Evolutionary conservation across 1,140 invertebrate genomes (phyloP).

Genomic region (Drosophila oshimai): DNA sequence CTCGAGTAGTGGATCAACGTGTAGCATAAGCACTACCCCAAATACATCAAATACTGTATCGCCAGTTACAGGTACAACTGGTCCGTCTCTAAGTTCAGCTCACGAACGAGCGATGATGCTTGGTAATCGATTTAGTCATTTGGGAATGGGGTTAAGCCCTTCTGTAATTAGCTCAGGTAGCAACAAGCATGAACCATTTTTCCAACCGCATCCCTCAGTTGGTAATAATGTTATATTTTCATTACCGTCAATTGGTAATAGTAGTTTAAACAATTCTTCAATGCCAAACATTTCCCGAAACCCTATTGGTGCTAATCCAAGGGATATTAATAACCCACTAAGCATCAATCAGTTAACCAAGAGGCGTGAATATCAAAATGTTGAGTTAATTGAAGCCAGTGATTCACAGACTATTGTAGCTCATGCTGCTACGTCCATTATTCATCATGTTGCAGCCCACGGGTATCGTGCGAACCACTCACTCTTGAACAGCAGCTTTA

Average conservation of each 20-base stretch:
- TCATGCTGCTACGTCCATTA: slow-evolving; percentile 6
- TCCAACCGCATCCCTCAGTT: slow-evolving; percentile 14
- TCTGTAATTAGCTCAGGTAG: slow-evolving; percentile 13
- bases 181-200: slow-evolving; percentile 34
- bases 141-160: slow-evolving; percentile 64
- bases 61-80: slow-evolving; percentile 28
- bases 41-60: slow-evolving; percentile 67
- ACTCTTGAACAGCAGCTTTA: slow-evolving; percentile 52
- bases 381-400: slow-evolving; percentile 4
- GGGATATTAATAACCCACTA: slow-evolving; percentile 94
- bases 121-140: slow-evolving; percentile 73
- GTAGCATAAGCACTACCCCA: slow-evolving; percentile 53
- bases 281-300: slow-evolving; percentile 81
- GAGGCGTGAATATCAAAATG: slow-evolving; percentile 47
- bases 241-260: slow-evolving; percentile 27
- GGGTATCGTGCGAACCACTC: slow-evolving; percentile 34
- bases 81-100: slow-evolving; percentile 3
- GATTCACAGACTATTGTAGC: slow-evolving; percentile 2
- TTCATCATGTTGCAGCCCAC: slow-evolving; percentile 24
- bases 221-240: slow-evolving; percentile 27
- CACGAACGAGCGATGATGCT: slow-evolving; percentile 61
- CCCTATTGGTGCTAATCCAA: slow-evolving; percentile 94
- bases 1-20: slow-evolving; percentile 49
- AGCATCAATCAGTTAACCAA: slow-evolving; percentile 93
- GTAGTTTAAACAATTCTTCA: slow-evolving; percentile 16